Conservation (phyloP, 2,113 vertebrate genomes). For the Isichthys henryi region DNA sequence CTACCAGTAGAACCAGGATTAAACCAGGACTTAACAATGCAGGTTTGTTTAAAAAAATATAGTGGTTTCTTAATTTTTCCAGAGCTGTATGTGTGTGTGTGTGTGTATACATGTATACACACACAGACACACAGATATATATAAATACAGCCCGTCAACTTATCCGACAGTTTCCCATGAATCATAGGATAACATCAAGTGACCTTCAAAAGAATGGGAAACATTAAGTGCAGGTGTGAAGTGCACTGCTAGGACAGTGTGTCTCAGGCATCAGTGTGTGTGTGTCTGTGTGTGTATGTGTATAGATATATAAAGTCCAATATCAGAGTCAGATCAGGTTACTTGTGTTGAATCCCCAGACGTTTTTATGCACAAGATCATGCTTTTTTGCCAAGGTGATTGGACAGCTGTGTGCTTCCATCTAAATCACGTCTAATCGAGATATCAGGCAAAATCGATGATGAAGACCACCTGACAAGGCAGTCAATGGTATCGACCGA, state of each 20-base stretch:
- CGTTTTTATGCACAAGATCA: neutral
- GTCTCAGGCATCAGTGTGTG: too few relatives aligned
- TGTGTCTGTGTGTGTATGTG: too few relatives aligned
- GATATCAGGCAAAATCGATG: neutral
- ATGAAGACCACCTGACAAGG: neutral
- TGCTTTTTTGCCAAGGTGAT: neutral
- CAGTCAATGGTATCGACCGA: neutral
- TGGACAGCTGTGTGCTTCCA: neutral
- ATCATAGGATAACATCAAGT: too few relatives aligned
- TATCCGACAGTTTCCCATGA: too few relatives aligned
- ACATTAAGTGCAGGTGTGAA: too few relatives aligned
- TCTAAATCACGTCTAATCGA: neutral
- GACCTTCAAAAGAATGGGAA: too few relatives aligned
- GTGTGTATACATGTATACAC: too few relatives aligned
- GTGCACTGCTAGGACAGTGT: too few relatives aligned
- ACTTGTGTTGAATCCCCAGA: neutral
- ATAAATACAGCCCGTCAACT: too few relatives aligned
- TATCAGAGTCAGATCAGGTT: neutral
- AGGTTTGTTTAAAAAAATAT: neutral
- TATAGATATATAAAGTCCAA: neutral
- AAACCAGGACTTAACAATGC: neutral
- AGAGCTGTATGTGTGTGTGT: neutral
- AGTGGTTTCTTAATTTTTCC: neutral
- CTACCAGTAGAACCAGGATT: neutral
- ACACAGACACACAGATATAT: too few relatives aligned